These are phyloP conservation scores for Phalloptychus januarius DNA, from an alignment of 2,797 vertebrate genomes.

Conservation along the genomic window DNA sequence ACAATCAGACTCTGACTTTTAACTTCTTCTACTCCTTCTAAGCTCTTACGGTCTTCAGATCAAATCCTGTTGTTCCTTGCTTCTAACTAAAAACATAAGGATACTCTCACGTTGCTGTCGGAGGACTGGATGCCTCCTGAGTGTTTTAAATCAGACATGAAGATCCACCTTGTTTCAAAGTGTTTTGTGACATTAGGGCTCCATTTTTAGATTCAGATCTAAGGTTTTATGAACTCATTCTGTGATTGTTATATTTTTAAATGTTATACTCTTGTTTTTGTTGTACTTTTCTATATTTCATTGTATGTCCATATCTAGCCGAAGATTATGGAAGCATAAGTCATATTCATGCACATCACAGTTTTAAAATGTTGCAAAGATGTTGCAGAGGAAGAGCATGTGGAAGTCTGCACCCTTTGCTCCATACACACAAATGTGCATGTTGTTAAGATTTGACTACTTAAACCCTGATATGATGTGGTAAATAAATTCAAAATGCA, in stretches of 20 bases:
- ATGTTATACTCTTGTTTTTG: neutral
- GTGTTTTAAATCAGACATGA: conserved; percentile 5
- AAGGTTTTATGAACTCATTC: too few species aligned
- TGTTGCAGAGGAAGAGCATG: neutral
- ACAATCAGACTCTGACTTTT: neutral
- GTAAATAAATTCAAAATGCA: neutral
- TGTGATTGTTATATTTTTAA: neutral
- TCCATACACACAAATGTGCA: neutral
- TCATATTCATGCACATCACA: neutral
- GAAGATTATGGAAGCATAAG: neutral
- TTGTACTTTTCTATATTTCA: too few species aligned
- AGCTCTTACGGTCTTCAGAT: neutral
- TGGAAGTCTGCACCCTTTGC: neutral
- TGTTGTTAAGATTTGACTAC: neutral
- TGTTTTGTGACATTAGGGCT: neutral
- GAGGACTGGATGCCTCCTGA: neutral
- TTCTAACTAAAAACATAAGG: neutral
- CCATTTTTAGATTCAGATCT: neutral
- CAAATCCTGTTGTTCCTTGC: neutral
- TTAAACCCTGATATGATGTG: neutral
- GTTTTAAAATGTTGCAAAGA: neutral
- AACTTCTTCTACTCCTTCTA: neutral
- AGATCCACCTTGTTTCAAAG: neutral
- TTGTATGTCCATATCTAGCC: neutral
- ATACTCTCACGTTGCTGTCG: neutral